Base-by-base conservation (phyloP, 2,888 invertebrate species). In the Acleris emargana region DNA sequence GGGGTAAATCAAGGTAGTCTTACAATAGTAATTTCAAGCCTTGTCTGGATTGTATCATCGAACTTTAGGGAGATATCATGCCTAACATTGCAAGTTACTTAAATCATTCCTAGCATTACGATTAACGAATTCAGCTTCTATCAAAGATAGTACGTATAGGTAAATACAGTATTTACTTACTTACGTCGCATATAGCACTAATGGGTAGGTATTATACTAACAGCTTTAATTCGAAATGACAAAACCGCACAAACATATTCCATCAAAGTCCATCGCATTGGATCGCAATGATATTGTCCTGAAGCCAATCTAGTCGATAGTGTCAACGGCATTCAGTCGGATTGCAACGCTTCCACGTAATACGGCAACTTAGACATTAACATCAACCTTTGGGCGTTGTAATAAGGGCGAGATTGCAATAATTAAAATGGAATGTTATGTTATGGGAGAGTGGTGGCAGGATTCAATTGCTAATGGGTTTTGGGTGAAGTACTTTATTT, bases 241-340 rank as follows among this genome's bases (percentile, higher is more conserved):
- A 53, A 47, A 64, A 47, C 58, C 53, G 13, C 16, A 20, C 58
- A 47, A 52, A 58, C 42, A 38, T 38, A 64, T 58, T 53, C 38
- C 58, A 51, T 63, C 57, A 63, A 63, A 64, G 58, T 58, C 47
- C 53, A 20, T 52, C 45, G 42, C 52, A 25, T 47, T 49, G 64
- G 53, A 47, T 64, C 59, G 50, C 50, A 55, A 45, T 32, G 54
- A 55, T 60, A 60, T 64, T 59, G 59, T 64, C 59, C 54, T 47
- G 42, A 60, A 60, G 59, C 64, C 64, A 64, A 64, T 55, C 59
- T 64, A 64, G 38, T 54, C 54, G 64, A 64, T 64, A 59, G 49
- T 54, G 58, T 59, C 50, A 53, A 54, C 59, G 59, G 64, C 59
- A 59, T 59, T 60, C 54, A 54, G 50, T 52, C 32, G 50, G 50